Conservation (phyloP, 2,113 vertebrate species). For the Trematomus loennbergii region DNA sequence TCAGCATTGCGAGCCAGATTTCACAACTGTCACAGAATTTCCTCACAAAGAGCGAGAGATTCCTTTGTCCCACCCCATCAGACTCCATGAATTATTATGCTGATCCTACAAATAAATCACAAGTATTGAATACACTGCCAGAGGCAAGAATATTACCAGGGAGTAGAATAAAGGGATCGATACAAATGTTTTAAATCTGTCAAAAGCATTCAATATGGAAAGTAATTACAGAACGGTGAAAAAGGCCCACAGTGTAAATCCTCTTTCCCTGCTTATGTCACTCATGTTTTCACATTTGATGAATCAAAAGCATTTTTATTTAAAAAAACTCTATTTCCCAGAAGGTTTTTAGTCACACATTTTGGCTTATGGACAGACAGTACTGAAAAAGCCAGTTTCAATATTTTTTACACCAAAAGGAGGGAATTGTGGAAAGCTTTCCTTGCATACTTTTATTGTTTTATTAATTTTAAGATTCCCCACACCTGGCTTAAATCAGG, state of each 20-base stretch:
- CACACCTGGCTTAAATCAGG: slow-evolving; percentile 28
- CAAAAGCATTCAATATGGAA: background rate
- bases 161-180: background rate
- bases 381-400: background rate
- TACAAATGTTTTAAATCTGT: background rate
- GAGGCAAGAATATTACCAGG: slow-evolving; percentile 4
- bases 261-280: background rate
- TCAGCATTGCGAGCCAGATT: slow-evolving; percentile 26
- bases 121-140: background rate
- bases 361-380: background rate
- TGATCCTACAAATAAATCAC: slow-evolving; percentile 38
- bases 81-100: slow-evolving; percentile 30
- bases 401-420: background rate
- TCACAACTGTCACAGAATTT: slow-evolving; percentile 57
- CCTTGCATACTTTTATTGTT: background rate
- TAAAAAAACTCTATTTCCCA: background rate
- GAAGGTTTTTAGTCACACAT: background rate
- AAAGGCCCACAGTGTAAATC: background rate
- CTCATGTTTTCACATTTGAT: background rate
- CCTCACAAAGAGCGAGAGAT: slow-evolving; percentile 48
- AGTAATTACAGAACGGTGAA: background rate
- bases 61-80: slow-evolving; percentile 55
- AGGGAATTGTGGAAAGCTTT: background rate
- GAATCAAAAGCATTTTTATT: slow-evolving; percentile 8
- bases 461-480: slow-evolving; percentile 21